These are phyloP conservation scores for Meliscaeva auricollis DNA, from an alignment of 2,888 invertebrate species.

Conservation along the genomic window DNA sequence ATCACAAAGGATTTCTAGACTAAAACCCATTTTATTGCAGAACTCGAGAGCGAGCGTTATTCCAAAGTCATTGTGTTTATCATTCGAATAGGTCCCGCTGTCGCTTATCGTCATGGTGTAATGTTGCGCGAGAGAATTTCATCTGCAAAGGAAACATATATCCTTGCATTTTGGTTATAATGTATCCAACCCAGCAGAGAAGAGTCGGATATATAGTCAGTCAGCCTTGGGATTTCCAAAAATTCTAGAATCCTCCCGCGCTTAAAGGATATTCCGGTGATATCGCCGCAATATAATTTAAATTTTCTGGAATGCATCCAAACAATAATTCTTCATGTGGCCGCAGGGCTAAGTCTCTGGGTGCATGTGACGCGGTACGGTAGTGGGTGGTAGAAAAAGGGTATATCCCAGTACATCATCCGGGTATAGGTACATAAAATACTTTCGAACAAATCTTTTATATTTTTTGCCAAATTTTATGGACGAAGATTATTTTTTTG, in stretches of 20 bases:
- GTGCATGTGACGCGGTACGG: background rate
- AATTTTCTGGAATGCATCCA: constrained; percentile 76
- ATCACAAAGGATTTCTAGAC: constrained; percentile 35
- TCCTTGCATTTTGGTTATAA: constrained; percentile 12
- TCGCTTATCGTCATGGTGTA: constrained; percentile 56
- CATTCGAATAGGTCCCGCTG: constrained; percentile 56
- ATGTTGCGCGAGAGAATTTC: constrained; percentile 59
- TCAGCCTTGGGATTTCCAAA: constrained; percentile 5
- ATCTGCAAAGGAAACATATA: constrained; percentile 18
- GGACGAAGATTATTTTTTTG: constrained; percentile 67
- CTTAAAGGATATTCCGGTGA: constrained; percentile 62
- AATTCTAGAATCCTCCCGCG: constrained; percentile 29
- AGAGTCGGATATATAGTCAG: too few relatives aligned
- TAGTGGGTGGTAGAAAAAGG: background rate
- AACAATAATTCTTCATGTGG: constrained; percentile 72
- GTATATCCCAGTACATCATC: background rate
- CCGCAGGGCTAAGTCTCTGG: constrained; percentile 52
- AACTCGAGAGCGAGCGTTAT: background rate
- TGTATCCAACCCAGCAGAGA: too few relatives aligned
- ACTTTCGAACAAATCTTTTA: constrained; percentile 69
- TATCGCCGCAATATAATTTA: constrained; percentile 72
- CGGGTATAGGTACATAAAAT: constrained; percentile 29
- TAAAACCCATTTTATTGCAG: constrained; percentile 48
- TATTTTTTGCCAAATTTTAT: constrained; percentile 72
- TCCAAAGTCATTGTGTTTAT: constrained; percentile 60